Conservation (phyloP, 2,888 invertebrate species). For the Ormia ochracea region DNA sequence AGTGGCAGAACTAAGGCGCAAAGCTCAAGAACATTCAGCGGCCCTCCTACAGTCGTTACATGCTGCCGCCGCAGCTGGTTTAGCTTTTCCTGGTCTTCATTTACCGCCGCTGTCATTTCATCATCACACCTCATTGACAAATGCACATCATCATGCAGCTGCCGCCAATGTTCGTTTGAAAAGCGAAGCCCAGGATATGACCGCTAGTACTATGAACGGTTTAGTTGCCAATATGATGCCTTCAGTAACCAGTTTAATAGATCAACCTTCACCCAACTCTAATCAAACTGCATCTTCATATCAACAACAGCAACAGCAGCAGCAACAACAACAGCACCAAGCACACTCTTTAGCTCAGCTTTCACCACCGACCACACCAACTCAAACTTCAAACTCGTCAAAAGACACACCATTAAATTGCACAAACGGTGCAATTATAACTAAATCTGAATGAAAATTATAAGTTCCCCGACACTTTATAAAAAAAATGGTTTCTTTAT, state of each 20-base stretch:
- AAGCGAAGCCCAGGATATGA: conserved; percentile 76
- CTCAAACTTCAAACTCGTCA: conserved; percentile 64
- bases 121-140: conserved; percentile 72
- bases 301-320: conserved; percentile 63
- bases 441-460: conserved; percentile 53
- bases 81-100: conserved; percentile 78
- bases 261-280: conserved; percentile 45
- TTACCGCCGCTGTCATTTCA: conserved; percentile 77
- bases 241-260: conserved; percentile 49
- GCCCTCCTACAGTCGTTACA: conserved; percentile 87
- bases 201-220: conserved; percentile 75
- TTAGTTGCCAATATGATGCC: conserved; percentile 66
- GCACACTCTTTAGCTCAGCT: conserved; percentile 65
- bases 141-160: conserved; percentile 63
- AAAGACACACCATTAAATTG: conserved; percentile 63
- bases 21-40: conserved; percentile 96
- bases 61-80: conserved; percentile 77
- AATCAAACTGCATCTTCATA: conserved; percentile 46
- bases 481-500: neutral
- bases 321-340: conserved; percentile 63
- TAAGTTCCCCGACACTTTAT: neutral
- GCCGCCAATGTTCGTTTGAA: conserved; percentile 67
- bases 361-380: conserved; percentile 73
- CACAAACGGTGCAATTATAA: conserved; percentile 57
- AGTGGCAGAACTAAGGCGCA: conserved; percentile 92